phyloP scores from a whole-genome alignment of 2,797 vertebrate species.

The Pitangus sulphuratus region DNA sequence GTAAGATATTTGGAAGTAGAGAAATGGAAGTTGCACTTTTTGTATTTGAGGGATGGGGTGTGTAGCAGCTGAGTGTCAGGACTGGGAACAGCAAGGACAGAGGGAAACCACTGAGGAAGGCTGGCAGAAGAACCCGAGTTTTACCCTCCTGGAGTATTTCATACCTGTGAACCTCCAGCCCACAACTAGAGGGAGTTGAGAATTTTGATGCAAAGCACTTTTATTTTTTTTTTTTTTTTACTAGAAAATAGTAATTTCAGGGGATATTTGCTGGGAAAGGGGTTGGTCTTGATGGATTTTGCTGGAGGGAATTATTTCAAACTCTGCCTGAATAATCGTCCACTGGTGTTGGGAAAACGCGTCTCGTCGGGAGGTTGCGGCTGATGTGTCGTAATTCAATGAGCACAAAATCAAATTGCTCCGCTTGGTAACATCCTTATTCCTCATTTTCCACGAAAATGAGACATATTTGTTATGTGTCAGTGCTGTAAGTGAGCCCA shows the following conservation, averaged over 20 bases:
- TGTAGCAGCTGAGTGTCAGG: accelerated
- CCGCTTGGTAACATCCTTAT: not conserved
- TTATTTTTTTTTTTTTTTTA: not conserved
- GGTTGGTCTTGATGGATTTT: not conserved
- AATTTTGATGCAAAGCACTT: not conserved
- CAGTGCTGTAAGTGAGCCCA: not conserved
- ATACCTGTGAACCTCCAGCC: not conserved
- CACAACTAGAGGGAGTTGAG: not conserved
- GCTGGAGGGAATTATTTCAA: not conserved
- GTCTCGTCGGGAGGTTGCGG: not conserved
- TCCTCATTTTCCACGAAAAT: not conserved
- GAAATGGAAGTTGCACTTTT: not conserved
- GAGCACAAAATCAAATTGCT: not conserved
- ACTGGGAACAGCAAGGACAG: not conserved
- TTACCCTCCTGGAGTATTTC: not conserved
- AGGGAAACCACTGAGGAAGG: not conserved
- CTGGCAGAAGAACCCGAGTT: not conserved
- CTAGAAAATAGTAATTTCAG: not conserved
- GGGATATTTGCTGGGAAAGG: not conserved
- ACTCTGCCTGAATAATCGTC: not conserved
- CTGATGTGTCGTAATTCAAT: not conserved
- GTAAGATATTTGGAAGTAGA: not conserved
- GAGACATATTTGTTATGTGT: accelerated
- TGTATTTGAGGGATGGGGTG: not conserved
- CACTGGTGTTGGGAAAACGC: not conserved